Evolutionary conservation across 2,797 vertebrate genomes (phyloP).

Genomic region (Parauchenoglanis punctatus): DNA sequence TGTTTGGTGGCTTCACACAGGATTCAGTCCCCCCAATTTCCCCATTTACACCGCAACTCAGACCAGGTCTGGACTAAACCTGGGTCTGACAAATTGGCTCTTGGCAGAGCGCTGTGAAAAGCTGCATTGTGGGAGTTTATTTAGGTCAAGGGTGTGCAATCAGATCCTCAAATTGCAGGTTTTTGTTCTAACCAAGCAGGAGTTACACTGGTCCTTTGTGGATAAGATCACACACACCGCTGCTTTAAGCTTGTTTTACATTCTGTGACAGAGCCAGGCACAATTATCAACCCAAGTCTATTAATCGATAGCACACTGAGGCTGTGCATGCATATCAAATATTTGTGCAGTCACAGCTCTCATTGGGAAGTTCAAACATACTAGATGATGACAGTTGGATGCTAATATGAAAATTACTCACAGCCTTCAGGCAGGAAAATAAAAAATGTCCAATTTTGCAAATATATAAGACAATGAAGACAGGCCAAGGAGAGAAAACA

Average conservation of each 20-base stretch:
- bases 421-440: background rate
- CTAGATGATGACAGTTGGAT: background rate
- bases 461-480: background rate
- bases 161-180: background rate
- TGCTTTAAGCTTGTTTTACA: background rate
- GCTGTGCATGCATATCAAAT: background rate
- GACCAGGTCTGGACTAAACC: background rate
- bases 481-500: background rate
- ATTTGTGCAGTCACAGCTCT: background rate
- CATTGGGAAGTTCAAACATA: background rate
- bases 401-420: background rate
- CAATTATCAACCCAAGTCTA: background rate
- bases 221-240: background rate
- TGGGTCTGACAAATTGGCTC: background rate
- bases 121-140: slow-evolving; percentile 1
- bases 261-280: background rate
- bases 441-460: background rate
- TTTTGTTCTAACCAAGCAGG: background rate
- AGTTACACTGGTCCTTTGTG: no score
- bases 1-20: background rate
- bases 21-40: background rate
- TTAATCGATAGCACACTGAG: background rate
- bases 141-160: background rate
- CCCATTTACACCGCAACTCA: background rate
- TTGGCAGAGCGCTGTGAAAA: background rate